These are phyloP conservation scores for Steinernema hermaphroditum DNA, from an alignment of 2,888 invertebrate genomes.

Conservation along the genomic window DNA sequence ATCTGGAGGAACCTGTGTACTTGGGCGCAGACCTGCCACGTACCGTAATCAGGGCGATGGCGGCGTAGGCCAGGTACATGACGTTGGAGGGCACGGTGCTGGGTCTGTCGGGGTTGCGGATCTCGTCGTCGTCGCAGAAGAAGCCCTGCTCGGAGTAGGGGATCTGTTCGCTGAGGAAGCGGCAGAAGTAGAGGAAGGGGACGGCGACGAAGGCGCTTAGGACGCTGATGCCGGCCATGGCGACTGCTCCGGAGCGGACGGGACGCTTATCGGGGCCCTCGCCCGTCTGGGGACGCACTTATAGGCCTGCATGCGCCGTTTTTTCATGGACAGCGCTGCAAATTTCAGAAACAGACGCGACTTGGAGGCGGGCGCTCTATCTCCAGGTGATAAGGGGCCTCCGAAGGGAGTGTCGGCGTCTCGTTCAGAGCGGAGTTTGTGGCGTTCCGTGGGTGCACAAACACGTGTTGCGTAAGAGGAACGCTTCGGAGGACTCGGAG, in stretches of 20 bases:
- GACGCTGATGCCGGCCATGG: conserved; percentile 28
- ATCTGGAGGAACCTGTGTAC: conserved; percentile 34
- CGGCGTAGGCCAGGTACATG: conserved; percentile 46
- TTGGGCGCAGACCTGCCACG: conserved; percentile 31
- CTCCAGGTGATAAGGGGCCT: background rate
- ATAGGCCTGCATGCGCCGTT: conserved; percentile 1
- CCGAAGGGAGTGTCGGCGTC: background rate
- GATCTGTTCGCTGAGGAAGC: conserved; percentile 34
- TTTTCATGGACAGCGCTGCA: conserved; percentile 23
- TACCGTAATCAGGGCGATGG: conserved; percentile 46
- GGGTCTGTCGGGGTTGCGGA: conserved; percentile 48
- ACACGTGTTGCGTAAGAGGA: background rate
- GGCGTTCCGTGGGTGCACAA: background rate
- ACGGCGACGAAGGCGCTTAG: conserved; percentile 41
- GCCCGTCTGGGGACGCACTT: background rate
- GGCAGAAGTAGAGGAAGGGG: conserved; percentile 39
- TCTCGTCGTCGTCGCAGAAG: conserved; percentile 60
- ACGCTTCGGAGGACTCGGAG: no score
- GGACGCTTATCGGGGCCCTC: conserved; percentile 6
- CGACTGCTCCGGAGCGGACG: conserved; percentile 13
- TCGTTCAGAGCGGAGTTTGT: background rate
- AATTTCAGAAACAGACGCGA: conserved; percentile 27
- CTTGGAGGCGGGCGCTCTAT: background rate
- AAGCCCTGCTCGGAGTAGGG: conserved; percentile 54
- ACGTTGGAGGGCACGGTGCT: conserved; percentile 43